Percentiles rank a stretch among this genome's conserved stretches.
Evolutionary conservation across 2,888 invertebrate species (phyloP).

Genomic region (Amblyjoppa fuscipennis): DNA sequence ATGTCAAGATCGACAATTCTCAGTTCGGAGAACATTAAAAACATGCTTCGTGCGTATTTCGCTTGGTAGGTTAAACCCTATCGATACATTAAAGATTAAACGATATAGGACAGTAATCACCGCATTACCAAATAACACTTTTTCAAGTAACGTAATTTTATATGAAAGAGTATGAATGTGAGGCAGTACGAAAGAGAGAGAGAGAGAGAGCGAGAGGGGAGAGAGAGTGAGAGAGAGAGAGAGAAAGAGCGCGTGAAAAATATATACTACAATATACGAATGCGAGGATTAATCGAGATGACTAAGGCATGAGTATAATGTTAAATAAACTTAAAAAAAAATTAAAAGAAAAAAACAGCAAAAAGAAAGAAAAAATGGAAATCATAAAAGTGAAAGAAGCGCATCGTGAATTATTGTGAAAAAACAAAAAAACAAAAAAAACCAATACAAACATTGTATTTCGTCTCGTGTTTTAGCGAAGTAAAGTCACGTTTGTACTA

Average conservation of each 20-base stretch:
- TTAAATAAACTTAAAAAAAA: slow-evolving; percentile 30
- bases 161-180: slow-evolving; percentile 72
- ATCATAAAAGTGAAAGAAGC: slow-evolving; percentile 30
- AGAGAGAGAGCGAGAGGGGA: slow-evolving; percentile 27
- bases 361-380: not conserved
- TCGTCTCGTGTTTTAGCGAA: slow-evolving; percentile 73
- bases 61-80: slow-evolving; percentile 56
- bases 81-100: slow-evolving; percentile 44
- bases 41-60: slow-evolving; percentile 42
- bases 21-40: slow-evolving; percentile 42
- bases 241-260: slow-evolving; percentile 51
- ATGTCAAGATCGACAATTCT: slow-evolving; percentile 39
- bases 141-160: slow-evolving; percentile 81
- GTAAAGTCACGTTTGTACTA: slow-evolving; percentile 77
- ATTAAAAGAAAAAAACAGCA: slow-evolving; percentile 14
- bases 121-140: slow-evolving; percentile 74
- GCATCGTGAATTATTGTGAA: slow-evolving; percentile 37
- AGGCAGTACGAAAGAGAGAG: slow-evolving; percentile 19
- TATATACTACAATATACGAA: slow-evolving; percentile 38
- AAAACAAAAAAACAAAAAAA: slow-evolving; percentile 51
- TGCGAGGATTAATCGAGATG: slow-evolving; percentile 39
- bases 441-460: slow-evolving; percentile 59
- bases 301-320: slow-evolving; percentile 36
- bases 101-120: slow-evolving; percentile 52
- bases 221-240: slow-evolving; percentile 22